Percentiles rank a stretch among this genome's conserved stretches.
These are phyloP conservation scores for Linepithema humile DNA, from an alignment of 1,140 invertebrate genomes.

Conservation along the genomic window DNA sequence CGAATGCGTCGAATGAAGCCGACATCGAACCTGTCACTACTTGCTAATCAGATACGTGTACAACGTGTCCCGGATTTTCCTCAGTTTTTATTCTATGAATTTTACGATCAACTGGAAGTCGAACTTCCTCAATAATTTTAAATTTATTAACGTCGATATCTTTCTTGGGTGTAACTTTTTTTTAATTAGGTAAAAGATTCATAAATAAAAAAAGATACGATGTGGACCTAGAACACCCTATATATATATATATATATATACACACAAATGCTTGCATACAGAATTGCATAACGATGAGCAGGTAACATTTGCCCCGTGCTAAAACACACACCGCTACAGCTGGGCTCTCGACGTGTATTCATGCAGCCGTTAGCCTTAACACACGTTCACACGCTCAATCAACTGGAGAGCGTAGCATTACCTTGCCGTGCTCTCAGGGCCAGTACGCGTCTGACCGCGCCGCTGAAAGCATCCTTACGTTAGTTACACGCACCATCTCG, in stretches of 20 bases:
- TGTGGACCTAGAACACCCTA: neutral
- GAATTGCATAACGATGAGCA: conserved; percentile 36
- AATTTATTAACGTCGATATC: neutral
- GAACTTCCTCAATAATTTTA: neutral
- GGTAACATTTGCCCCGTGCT: conserved; percentile 32
- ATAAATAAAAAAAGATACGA: neutral
- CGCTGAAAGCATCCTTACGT: conserved; percentile 72
- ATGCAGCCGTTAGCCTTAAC: conserved; percentile 47
- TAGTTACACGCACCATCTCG: neutral
- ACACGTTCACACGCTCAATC: conserved; percentile 79
- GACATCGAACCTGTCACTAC: neutral
- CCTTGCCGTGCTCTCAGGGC: conserved; percentile 73
- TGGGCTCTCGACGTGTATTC: conserved; percentile 34
- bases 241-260: neutral
- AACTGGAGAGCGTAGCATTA: conserved; percentile 81
- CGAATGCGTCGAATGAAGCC: conserved; percentile 6
- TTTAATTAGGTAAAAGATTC: neutral
- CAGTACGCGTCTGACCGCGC: conserved; percentile 81
- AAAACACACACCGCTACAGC: conserved; percentile 33
- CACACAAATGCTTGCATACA: neutral
- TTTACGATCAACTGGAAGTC: neutral
- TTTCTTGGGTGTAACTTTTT: neutral
- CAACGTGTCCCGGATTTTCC: neutral
- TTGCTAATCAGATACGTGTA: neutral
- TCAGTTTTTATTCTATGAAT: neutral